Conservation (phyloP, 2,113 vertebrate species). For the Cochlearius cochlearius region DNA sequence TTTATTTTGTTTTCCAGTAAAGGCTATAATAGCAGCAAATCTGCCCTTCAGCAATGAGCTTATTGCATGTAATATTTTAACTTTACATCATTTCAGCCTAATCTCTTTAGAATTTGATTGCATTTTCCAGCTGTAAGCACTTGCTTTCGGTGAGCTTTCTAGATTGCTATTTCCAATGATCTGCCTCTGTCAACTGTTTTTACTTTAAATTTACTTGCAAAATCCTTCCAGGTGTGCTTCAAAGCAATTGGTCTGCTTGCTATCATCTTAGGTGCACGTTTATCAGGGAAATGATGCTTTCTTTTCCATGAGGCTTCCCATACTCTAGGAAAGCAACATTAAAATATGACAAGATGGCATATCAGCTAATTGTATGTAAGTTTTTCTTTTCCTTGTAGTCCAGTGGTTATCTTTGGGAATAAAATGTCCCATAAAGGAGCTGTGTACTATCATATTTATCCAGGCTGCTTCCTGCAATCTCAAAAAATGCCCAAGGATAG, state of each 20-base stretch:
- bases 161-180: conserved; percentile 13
- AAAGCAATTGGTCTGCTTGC: not conserved
- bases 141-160: not conserved
- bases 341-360: not conserved
- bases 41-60: conserved; percentile 5
- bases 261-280: not conserved
- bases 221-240: conserved; percentile 36
- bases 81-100: conserved; percentile 29
- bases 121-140: conserved; percentile 38
- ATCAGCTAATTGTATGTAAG: not conserved
- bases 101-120: conserved; percentile 30
- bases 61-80: conserved; percentile 22
- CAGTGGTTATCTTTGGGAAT: not conserved
- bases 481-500: not conserved
- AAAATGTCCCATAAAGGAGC: not conserved
- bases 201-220: conserved; percentile 13
- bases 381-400: not conserved
- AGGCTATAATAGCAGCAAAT: not conserved
- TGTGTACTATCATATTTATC: not conserved
- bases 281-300: not conserved
- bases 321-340: not conserved
- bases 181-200: not conserved
- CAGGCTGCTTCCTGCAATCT: not conserved
- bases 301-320: not conserved
- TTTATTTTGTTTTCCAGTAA: conserved; percentile 28